These are phyloP conservation scores for Glareola pratincola DNA, from an alignment of 2,113 vertebrate genomes.

Conservation along the genomic window DNA sequence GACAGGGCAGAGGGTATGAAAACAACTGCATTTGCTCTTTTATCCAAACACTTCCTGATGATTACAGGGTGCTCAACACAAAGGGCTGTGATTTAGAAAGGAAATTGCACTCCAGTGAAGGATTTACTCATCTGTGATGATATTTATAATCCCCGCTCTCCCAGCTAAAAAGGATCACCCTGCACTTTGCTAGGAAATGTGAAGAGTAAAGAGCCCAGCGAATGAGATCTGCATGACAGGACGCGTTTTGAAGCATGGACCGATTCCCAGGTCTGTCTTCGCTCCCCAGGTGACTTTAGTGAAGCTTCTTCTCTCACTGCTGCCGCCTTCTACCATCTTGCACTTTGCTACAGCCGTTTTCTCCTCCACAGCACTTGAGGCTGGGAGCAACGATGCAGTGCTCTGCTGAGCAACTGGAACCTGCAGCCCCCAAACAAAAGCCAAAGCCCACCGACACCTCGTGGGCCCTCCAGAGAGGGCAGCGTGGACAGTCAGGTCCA, in stretches of 20 bases:
- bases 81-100: slow-evolving; percentile 46
- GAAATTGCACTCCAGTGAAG: slow-evolving; percentile 40
- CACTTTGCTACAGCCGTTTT: not conserved
- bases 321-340: not conserved
- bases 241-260: not conserved
- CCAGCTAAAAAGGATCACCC: not conserved
- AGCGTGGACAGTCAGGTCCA: not conserved
- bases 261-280: not conserved
- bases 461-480: not conserved
- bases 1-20: slow-evolving; percentile 52
- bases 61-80: slow-evolving; percentile 43
- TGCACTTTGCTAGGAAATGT: not conserved
- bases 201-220: not conserved
- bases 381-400: not conserved
- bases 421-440: not conserved
- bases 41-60: slow-evolving; percentile 26
- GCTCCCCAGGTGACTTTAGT: not conserved
- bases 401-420: not conserved
- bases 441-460: not conserved
- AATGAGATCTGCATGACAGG: not conserved
- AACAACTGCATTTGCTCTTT: slow-evolving; percentile 45
- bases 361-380: not conserved
- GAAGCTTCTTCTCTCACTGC: not conserved
- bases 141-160: slow-evolving; percentile 40
- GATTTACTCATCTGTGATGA: slow-evolving; percentile 39